Evolutionary conservation across 2,113 vertebrate species (phyloP).

Genomic region (Nerophis ophidion): DNA sequence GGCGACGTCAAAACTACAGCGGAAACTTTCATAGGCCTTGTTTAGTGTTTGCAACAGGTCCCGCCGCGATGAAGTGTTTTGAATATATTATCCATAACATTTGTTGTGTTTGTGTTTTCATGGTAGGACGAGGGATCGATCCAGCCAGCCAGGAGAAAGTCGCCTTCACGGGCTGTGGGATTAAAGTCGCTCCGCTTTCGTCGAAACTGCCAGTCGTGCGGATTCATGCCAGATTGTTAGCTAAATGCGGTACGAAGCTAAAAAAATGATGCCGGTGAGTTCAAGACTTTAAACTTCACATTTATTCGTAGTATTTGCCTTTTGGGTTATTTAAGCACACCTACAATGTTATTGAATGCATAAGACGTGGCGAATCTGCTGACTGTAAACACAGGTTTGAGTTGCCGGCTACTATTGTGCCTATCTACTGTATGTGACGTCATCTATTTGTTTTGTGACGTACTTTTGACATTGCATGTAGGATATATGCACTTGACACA

Average conservation of each 20-base stretch:
- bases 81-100: neutral
- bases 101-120: constrained; percentile 4
- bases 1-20: constrained; percentile 36
- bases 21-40: constrained; percentile 66
- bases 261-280: constrained; percentile 93
- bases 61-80: neutral
- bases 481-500: too few relatives aligned
- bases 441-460: too few relatives aligned
- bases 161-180: constrained; percentile 41
- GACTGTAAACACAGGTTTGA: too few relatives aligned
- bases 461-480: too few relatives aligned
- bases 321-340: neutral
- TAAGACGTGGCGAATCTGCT: too few relatives aligned
- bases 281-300: neutral
- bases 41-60: constrained; percentile 65
- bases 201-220: constrained; percentile 52
- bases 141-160: constrained; percentile 38
- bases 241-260: constrained; percentile 87
- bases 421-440: too few relatives aligned
- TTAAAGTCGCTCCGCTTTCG: constrained; percentile 53
- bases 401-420: too few relatives aligned
- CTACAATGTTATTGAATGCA: neutral
- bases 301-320: constrained; percentile 5
- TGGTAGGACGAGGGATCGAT: constrained; percentile 29
- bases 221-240: constrained; percentile 48